phyloP scores from a whole-genome alignment of 2,888 invertebrate species.

The Alloscopus bannaensis region DNA sequence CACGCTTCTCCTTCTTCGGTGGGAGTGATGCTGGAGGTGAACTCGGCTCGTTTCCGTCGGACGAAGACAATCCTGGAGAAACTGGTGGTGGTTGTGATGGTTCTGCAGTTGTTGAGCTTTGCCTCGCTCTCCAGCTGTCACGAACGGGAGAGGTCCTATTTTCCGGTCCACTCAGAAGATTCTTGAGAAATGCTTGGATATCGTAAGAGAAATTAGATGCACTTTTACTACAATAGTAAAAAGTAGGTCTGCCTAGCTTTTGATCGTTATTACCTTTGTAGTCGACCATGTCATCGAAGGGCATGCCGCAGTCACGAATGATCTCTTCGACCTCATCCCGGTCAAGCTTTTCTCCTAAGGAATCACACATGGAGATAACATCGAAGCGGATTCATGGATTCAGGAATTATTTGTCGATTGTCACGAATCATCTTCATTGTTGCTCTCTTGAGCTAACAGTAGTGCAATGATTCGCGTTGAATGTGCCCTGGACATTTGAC shows the following conservation, averaged over 20 bases:
- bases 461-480: too few relatives aligned
- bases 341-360: constrained; percentile 52
- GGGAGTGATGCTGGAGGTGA: not conserved
- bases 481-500: too few relatives aligned
- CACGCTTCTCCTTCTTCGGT: not conserved
- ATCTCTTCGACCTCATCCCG: constrained; percentile 51
- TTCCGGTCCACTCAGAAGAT: constrained; percentile 45
- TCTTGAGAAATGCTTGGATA: constrained; percentile 39
- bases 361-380: too few relatives aligned
- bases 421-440: too few relatives aligned
- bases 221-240: not conserved
- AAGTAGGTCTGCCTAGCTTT: not conserved
- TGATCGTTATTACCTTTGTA: constrained; percentile 44
- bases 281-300: constrained; percentile 36
- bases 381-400: too few relatives aligned
- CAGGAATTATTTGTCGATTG: too few relatives aligned
- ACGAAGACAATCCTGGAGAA: not conserved
- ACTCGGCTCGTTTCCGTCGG: not conserved
- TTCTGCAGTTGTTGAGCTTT: not conserved
- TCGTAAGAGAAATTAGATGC: not conserved
- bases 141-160: constrained; percentile 9
- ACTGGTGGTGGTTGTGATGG: not conserved
- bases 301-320: constrained; percentile 52
- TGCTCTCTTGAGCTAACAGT: too few relatives aligned
- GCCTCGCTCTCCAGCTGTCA: not conserved